Conservation (phyloP, 2,113 vertebrate species). For the Cyanoramphus novaezelandiae region DNA sequence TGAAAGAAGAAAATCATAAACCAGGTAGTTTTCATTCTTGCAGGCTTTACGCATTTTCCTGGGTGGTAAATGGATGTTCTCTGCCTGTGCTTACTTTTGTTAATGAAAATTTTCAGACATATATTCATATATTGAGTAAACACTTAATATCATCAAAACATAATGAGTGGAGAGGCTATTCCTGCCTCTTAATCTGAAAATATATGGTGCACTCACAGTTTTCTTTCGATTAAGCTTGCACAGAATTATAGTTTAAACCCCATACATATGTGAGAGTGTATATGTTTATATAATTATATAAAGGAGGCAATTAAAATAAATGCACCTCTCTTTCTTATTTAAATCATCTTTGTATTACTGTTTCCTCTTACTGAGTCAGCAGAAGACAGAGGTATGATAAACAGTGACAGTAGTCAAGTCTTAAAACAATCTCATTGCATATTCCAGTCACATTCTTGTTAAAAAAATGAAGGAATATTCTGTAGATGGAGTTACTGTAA, state of each 20-base stretch:
- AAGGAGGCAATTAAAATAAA: neutral
- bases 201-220: neutral
- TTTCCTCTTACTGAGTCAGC: neutral
- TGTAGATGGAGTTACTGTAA: neutral
- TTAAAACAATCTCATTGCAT: neutral
- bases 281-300: neutral
- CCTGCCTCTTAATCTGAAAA: neutral
- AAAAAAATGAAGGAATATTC: neutral
- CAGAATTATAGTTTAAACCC: neutral
- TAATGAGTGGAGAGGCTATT: neutral
- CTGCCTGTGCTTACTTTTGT: constrained; percentile 36
- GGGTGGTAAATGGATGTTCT: constrained; percentile 34
- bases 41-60: constrained; percentile 17
- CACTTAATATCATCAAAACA: neutral
- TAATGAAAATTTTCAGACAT: constrained; percentile 28
- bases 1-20: constrained; percentile 47
- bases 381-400: neutral
- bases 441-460: neutral
- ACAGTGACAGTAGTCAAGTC: neutral
- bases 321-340: neutral
- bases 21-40: constrained; percentile 11
- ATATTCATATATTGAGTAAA: neutral
- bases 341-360: neutral
- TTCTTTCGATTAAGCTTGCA: neutral
- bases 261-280: accelerated